Percentiles rank a stretch among this genome's conserved stretches.
Evolutionary conservation across 2,888 invertebrate genomes (phyloP).

Genomic region (Ormyrus nitidulus): DNA sequence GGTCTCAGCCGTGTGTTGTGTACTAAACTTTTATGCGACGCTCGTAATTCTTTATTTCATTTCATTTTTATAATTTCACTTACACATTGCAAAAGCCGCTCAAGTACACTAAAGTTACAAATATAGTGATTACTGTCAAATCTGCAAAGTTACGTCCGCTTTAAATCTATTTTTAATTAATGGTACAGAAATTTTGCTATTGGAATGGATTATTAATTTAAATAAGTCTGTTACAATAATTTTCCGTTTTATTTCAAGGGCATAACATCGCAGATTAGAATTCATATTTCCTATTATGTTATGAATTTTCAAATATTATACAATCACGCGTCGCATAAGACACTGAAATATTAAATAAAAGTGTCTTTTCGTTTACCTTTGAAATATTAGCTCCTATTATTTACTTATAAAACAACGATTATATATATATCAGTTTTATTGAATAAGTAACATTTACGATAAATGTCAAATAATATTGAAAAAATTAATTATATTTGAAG

Average conservation of each 20-base stretch:
- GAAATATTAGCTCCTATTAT: no score
- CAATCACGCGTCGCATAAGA: slow-evolving; percentile 67
- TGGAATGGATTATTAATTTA: slow-evolving; percentile 18
- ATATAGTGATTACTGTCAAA: slow-evolving; percentile 45
- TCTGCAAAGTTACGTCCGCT: slow-evolving; percentile 37
- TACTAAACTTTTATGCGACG: slow-evolving; percentile 30
- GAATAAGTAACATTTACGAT: no score
- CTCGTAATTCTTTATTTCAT: slow-evolving; percentile 14
- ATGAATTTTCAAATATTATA: slow-evolving; percentile 63
- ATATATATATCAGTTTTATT: no score
- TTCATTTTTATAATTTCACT: slow-evolving; percentile 45
- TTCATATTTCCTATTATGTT: slow-evolving; percentile 59
- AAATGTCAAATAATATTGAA: no score
- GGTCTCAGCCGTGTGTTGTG: slow-evolving; percentile 20
- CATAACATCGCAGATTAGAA: slow-evolving; percentile 60
- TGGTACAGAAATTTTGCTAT: slow-evolving; percentile 10
- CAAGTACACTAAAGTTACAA: slow-evolving; percentile 63
- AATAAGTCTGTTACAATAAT: slow-evolving; percentile 43
- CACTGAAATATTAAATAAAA: slow-evolving; percentile 66
- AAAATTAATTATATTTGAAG: no score
- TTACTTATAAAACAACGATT: no score
- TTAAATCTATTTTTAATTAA: slow-evolving; percentile 26
- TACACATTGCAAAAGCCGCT: slow-evolving; percentile 66
- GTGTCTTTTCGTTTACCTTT: slow-evolving; percentile 35
- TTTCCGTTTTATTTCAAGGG: slow-evolving; percentile 48